Evolutionary conservation across 1,140 invertebrate genomes (phyloP).

Genomic region (Geopemphigus sp.): DNA sequence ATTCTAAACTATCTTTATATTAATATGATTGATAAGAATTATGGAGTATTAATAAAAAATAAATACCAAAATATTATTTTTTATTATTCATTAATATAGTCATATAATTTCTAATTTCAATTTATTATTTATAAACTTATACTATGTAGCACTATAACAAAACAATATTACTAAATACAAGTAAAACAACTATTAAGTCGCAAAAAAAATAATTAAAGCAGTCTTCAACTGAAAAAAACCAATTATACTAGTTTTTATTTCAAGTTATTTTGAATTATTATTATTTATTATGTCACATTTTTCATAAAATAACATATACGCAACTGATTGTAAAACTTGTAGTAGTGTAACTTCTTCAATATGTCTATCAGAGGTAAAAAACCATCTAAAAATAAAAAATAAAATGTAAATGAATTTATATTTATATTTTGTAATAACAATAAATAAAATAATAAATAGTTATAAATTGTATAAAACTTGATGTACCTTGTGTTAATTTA

Average conservation of each 20-base stretch:
- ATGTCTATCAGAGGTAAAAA: slow-evolving; percentile 53
- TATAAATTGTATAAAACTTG: background rate
- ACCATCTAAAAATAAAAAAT: slow-evolving; percentile 53
- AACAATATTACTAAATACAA: background rate
- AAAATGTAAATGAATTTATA: background rate
- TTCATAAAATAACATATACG: slow-evolving; percentile 54
- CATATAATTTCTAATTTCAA: no score
- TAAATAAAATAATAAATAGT: no score
- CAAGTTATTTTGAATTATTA: background rate
- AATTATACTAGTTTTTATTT: slow-evolving; percentile 3
- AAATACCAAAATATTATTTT: no score
- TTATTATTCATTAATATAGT: no score
- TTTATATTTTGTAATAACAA: background rate
- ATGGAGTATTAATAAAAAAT: no score
- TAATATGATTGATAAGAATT: no score
- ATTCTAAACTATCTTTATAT: no score
- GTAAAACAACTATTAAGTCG: slow-evolving; percentile 28
- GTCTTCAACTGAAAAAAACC: slow-evolving; percentile 18
- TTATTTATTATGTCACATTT: slow-evolving; percentile 50
- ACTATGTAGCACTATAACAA: background rate
- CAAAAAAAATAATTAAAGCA: slow-evolving; percentile 9
- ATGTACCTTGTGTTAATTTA: background rate
- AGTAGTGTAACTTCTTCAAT: slow-evolving; percentile 52
- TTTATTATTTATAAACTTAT: background rate
- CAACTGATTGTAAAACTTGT: slow-evolving; percentile 51